A percentile compares a stretch with the other conserved stretches of the same genome.
phyloP scores from a whole-genome alignment of 2,888 invertebrate genomes.

The Agrypnus murinus region DNA sequence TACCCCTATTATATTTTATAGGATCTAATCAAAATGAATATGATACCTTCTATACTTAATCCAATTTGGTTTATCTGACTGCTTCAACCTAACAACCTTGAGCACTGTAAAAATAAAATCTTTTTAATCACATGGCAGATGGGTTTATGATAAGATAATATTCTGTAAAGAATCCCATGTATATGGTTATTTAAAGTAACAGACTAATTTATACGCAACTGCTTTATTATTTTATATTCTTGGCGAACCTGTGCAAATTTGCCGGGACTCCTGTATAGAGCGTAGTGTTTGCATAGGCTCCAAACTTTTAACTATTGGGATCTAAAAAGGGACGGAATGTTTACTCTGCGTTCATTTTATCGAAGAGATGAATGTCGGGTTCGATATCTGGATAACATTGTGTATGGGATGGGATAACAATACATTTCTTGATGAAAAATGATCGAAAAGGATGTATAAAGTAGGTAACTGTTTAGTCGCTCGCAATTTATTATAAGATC shows the following conservation, averaged over 20 bases:
- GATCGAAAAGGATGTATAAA: conserved; percentile 29
- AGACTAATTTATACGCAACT: conserved; percentile 7
- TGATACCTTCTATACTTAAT: too few species aligned
- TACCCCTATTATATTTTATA: too few species aligned
- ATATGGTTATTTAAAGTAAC: background rate
- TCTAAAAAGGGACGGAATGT: conserved; percentile 27
- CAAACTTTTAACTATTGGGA: conserved; percentile 27
- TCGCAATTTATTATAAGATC: conserved; percentile 29
- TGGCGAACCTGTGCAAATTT: conserved; percentile 22
- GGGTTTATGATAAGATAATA: too few species aligned
- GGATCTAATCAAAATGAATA: too few species aligned
- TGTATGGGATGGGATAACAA: conserved; percentile 21
- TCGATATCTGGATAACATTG: conserved; percentile 29
- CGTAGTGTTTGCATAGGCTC: conserved; percentile 19
- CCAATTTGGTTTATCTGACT: too few species aligned
- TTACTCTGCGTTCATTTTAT: conserved; percentile 28
- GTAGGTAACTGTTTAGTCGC: conserved; percentile 8
- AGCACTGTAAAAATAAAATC: too few species aligned
- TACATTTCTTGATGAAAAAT: conserved; percentile 26
- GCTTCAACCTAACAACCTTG: too few species aligned
- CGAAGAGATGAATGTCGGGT: conserved; percentile 29
- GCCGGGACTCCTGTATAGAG: background rate
- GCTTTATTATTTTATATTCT: conserved; percentile 22
- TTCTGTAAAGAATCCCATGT: too few species aligned
- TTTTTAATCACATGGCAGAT: too few species aligned